Base-by-base conservation (phyloP, 1,140 invertebrate species). In the Cataglyphis hispanica region DNA sequence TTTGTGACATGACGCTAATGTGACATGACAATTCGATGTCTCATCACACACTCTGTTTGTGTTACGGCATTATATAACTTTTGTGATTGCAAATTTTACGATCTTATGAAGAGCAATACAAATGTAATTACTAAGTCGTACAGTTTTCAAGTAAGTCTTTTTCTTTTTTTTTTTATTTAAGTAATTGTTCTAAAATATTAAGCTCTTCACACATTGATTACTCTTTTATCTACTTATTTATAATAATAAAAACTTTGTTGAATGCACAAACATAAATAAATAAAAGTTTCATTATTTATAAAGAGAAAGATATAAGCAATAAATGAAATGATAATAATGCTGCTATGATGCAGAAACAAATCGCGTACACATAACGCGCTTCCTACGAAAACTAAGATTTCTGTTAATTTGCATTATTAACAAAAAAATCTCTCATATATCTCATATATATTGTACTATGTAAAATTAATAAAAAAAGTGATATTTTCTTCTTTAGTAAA, bases 21-120 rank as follows among this genome's bases (percentile, higher is more conserved):
- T n/a, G n/a, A n/a, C n/a, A n/a, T n/a, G 66, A 31, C 67, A 72
- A 83, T 83, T 74, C 67, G 66, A 81, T 53, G 37, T 58, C 34
- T 37, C 50, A 63, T 69, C 34, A 37, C 25, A 58, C 53, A 10
- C 31, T 34, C 3, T 31, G 22, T 67, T 67, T 43, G 46, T 43
- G 25, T 43, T 43, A 64, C 31, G 43, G 50, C 11, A 50, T 81
- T 81, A 72, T 2, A 37, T 81, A 81, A 81, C 78, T 22, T 50
- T 72, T 72, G 78, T 72, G 66, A 81, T 81, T 81, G 78, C 53
- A 81, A 81, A 81, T 81, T 81, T 19, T 60, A 34, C 34, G 53
- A n/a, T 11, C 50, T 70, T 72, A 50, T 70, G 31, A 58, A 60
- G 37, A 81, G 34, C 67, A 43, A 72, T 37, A 22, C 61, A 50